Evolutionary conservation across 2,888 invertebrate genomes (phyloP).

Genomic region (Lymantria dispar): DNA sequence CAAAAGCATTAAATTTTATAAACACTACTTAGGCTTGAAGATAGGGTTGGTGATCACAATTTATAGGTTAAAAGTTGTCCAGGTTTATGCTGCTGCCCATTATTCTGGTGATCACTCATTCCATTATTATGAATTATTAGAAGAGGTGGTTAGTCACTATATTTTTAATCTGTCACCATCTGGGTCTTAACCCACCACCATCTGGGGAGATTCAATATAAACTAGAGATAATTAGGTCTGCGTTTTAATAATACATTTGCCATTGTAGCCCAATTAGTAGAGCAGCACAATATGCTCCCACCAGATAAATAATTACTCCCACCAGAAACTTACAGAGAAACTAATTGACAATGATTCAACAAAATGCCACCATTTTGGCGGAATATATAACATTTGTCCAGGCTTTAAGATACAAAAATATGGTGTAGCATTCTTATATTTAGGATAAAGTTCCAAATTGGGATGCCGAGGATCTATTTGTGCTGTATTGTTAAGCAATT

Average conservation of each 20-base stretch:
- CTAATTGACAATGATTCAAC: constrained; percentile 93
- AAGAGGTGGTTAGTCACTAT: too few species aligned
- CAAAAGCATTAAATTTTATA: too few species aligned
- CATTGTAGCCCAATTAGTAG: constrained; percentile 7
- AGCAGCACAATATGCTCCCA: constrained; percentile 3
- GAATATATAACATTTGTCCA: constrained; percentile 97
- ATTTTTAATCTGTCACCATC: too few species aligned
- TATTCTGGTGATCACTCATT: too few species aligned
- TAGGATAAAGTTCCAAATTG: constrained; percentile 87
- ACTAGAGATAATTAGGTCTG: too few species aligned
- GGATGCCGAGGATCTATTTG: constrained; percentile 93
- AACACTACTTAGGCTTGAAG: too few species aligned
- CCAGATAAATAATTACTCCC: constrained; percentile 82
- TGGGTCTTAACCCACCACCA: too few species aligned
- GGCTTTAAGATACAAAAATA: constrained; percentile 87
- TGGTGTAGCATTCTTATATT: constrained; percentile 84
- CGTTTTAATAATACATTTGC: background rate
- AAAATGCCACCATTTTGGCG: constrained; percentile 98
- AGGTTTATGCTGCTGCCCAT: too few species aligned
- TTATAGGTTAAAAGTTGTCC: too few species aligned
- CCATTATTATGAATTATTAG: too few species aligned
- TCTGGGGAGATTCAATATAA: too few species aligned
- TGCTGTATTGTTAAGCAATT: constrained; percentile 93
- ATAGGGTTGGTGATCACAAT: too few species aligned
- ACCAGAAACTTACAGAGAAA: constrained; percentile 99